Base-by-base conservation (phyloP, 2,888 invertebrate genomes). In the Gymnoscelis rufifasciata region DNA sequence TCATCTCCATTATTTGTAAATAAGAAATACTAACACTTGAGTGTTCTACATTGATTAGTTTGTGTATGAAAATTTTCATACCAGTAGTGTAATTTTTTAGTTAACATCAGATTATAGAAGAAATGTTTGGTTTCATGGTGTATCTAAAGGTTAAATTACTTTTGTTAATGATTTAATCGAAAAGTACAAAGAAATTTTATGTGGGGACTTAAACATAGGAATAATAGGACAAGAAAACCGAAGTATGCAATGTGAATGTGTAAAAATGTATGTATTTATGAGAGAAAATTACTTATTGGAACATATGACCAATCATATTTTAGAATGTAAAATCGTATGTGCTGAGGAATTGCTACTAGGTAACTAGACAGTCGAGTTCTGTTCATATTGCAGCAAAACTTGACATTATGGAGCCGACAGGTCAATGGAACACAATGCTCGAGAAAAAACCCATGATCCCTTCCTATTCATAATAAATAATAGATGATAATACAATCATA, bases 151-250 rank as follows among this genome's bases (percentile, higher is more conserved):
- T 75, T 76, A 80, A 74, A 71, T 79, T 77, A 78, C 70, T 74
- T 73, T 72, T 72, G 66, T 65, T 69, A 66, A 64, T 71, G 66
- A 72, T 70, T 68, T 72, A 75, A 79, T 75, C 69, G 74, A 78
- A 61, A 80, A 83, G 83, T 83, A 83, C 83, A 83, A 83, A 83
- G 75, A 68, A 70, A 70, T 73, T 68, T 66, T 71, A 73, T 72
- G 63, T 71, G 77, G 68, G 63, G 67, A 69, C 66, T 39, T 65
- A 67, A 64, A 40, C 35, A 66, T 61, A 67, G 58, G 64, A 70
- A 63, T 65, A 64, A 66, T 65, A 64, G 64, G 64, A 64, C 35
- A 60, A 57, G 54, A 57, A 64, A 56, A 71, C 56, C 64, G 52
- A 64, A 11, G 66, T 63, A 64, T 51, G 65, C 64, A 61, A 64